A percentile compares a stretch with the other conserved stretches of the same genome.
These are phyloP conservation scores for Pediacus dermestoides DNA, from an alignment of 2,888 invertebrate genomes.

Conservation along the genomic window DNA sequence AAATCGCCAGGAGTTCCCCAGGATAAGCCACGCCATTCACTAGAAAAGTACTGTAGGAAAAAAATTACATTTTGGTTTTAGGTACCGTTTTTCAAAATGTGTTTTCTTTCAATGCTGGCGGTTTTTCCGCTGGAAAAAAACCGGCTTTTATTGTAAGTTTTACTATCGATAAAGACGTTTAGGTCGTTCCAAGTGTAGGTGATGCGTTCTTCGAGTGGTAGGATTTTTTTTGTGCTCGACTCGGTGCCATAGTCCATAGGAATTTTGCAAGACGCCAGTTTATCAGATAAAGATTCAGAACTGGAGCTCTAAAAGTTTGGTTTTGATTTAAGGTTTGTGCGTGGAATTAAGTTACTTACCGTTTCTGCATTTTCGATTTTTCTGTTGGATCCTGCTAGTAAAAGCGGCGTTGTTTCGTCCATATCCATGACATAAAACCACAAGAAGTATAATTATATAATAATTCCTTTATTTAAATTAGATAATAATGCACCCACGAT, in stretches of 20 bases:
- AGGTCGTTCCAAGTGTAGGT: conserved; percentile 78
- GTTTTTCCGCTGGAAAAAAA: conserved; percentile 25
- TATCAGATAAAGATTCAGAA: conserved; percentile 14
- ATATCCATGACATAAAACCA: too few species aligned
- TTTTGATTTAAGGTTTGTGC: too few species aligned
- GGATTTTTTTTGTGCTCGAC: conserved; percentile 17
- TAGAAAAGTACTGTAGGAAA: conserved; percentile 46
- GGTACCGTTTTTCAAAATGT: conserved; percentile 71
- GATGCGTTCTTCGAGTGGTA: conserved; percentile 48
- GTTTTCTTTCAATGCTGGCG: conserved; percentile 52
- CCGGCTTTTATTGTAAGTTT: too few species aligned
- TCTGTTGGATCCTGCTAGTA: conserved; percentile 5
- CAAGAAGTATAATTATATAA: too few species aligned
- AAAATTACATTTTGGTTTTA: neutral
- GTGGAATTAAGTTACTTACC: conserved; percentile 13
- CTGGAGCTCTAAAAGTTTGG: conserved; percentile 14
- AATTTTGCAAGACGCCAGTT: conserved; percentile 16
- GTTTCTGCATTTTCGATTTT: conserved; percentile 8
- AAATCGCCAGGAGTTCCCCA: conserved; percentile 80
- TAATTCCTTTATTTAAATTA: too few species aligned
- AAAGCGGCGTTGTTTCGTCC: conserved; percentile 12
- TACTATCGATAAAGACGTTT: conserved; percentile 67
- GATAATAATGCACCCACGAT: too few species aligned
- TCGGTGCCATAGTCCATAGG: conserved; percentile 32
- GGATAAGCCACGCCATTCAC: conserved; percentile 81